Conservation (phyloP, 1,140 invertebrate species). For the Cotesia vestalis region DNA sequence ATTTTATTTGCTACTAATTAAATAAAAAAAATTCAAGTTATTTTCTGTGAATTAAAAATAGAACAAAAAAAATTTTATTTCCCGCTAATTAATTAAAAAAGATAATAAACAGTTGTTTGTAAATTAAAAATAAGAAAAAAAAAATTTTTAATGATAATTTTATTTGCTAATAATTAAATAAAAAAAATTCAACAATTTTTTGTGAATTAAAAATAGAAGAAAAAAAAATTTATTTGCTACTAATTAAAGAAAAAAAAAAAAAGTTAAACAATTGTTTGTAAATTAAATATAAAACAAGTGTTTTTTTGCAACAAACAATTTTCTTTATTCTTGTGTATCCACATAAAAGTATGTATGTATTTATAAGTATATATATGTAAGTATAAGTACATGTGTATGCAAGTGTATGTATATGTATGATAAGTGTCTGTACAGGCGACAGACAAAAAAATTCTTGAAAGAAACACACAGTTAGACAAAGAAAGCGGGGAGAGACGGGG, state of each 20-base stretch:
- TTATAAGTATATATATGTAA: not conserved
- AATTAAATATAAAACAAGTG: not conserved
- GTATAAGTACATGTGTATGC: not conserved
- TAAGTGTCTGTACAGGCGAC: constrained; percentile 16
- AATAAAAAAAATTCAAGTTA: too few relatives aligned
- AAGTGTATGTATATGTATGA: not conserved
- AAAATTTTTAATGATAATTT: too few relatives aligned
- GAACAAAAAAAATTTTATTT: too few relatives aligned
- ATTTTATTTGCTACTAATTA: too few relatives aligned
- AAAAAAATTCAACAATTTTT: not conserved
- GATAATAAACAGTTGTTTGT: too few relatives aligned
- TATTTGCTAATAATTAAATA: not conserved
- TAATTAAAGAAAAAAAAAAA: not conserved
- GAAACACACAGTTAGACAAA: constrained; percentile 1
- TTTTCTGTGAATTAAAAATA: too few relatives aligned
- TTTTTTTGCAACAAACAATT: not conserved
- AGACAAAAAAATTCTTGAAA: constrained; percentile 27
- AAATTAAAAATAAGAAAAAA: too few relatives aligned
- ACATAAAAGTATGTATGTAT: not conserved
- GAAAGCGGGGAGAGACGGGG: too few relatives aligned
- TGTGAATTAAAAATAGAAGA: not conserved
- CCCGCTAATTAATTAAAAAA: too few relatives aligned
- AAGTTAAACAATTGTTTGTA: not conserved
- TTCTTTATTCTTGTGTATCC: not conserved
- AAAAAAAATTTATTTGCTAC: not conserved